Evolutionary conservation across 1,140 invertebrate genomes (phyloP).

Genomic region (Grapholita molesta): DNA sequence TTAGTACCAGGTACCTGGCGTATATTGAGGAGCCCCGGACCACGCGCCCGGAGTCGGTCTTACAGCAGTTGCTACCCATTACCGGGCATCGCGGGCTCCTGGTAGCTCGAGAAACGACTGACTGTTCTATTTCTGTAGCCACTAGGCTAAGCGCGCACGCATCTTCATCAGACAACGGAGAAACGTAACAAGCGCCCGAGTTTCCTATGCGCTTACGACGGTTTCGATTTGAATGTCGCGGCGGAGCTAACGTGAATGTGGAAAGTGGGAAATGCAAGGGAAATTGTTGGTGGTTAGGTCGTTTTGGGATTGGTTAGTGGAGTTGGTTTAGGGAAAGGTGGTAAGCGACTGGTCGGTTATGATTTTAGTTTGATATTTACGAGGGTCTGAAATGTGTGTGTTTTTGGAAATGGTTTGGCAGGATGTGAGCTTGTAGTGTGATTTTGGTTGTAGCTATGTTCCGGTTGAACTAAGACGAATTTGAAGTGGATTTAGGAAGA

Average conservation of each 20-base stretch:
- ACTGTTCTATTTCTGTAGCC: constrained; percentile 4
- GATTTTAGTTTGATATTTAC: no score
- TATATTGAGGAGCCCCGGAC: neutral
- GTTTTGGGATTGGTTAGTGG: neutral
- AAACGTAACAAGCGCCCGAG: neutral
- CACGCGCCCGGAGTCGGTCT: neutral
- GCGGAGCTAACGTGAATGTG: neutral
- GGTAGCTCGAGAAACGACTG: neutral
- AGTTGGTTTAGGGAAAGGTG: no score
- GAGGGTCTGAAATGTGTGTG: no score
- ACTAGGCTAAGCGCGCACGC: neutral
- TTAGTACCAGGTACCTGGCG: neutral
- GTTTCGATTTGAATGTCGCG: neutral
- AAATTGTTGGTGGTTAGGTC: neutral
- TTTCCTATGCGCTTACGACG: neutral
- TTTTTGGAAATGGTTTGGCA: no score
- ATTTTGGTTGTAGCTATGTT: no score
- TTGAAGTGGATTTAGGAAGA: no score
- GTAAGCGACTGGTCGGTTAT: no score
- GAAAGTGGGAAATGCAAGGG: neutral
- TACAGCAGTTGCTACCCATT: constrained; percentile 5
- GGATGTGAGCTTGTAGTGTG: no score
- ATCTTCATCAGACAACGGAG: neutral
- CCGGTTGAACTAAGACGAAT: no score
- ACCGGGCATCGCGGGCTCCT: neutral